These are phyloP conservation scores for Suillia variegata DNA, from an alignment of 2,888 invertebrate species.

Conservation along the genomic window DNA sequence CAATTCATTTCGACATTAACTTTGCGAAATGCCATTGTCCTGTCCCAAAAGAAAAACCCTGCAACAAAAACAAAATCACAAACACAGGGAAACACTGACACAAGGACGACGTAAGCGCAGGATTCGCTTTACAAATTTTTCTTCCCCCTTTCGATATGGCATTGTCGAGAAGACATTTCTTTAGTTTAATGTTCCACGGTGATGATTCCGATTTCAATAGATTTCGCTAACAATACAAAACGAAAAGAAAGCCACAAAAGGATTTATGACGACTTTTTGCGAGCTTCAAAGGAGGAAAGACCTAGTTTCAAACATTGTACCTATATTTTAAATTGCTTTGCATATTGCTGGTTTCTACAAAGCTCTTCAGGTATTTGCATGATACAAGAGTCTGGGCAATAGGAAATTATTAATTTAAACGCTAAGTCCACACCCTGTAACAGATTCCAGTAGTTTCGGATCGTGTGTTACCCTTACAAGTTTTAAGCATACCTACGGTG, in stretches of 20 bases:
- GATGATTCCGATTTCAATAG: background rate
- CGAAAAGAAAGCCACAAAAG: constrained; percentile 9
- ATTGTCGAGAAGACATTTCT: background rate
- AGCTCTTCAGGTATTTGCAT: no score
- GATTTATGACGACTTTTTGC: constrained; percentile 19
- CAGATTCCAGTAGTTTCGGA: no score
- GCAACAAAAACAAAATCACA: background rate
- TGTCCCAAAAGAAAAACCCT: background rate
- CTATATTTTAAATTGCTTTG: no score
- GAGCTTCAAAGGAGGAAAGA: background rate
- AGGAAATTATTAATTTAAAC: no score
- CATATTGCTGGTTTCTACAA: no score
- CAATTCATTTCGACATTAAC: constrained; percentile 2
- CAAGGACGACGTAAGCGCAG: background rate
- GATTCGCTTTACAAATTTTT: background rate
- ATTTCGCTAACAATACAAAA: background rate
- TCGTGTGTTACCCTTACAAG: no score
- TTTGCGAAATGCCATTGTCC: constrained; percentile 5
- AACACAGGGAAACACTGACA: background rate
- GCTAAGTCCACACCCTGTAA: no score
- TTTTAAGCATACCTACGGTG: constrained; percentile 17
- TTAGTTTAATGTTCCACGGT: constrained; percentile 1
- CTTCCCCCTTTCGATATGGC: background rate
- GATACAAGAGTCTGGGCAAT: no score
- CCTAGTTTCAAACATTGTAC: no score